Conservation (phyloP, 1,140 invertebrate species). For the Lordiphosa mommai region DNA sequence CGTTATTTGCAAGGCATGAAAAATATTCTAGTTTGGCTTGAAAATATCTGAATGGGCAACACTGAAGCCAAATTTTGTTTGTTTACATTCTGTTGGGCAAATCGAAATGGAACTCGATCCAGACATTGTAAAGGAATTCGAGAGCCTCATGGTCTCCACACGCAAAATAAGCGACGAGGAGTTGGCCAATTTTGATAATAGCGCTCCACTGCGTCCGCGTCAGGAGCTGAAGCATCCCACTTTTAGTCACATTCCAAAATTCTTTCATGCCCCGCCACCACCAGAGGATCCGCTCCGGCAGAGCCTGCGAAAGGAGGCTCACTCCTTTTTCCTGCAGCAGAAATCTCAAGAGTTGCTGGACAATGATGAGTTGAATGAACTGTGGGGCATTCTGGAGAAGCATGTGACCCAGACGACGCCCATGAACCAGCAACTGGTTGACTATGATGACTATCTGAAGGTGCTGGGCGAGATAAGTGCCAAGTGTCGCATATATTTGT, state of each 20-base stretch:
- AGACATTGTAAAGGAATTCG: conserved; percentile 30
- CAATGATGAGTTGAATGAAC: conserved; percentile 91
- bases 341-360: conserved; percentile 90
- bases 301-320: conserved; percentile 92
- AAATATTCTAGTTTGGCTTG: too few species aligned
- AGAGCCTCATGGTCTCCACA: conserved; percentile 25
- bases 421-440: conserved; percentile 90
- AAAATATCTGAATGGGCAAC: too few species aligned
- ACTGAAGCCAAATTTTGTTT: not conserved
- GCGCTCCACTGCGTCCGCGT: conserved; percentile 10
- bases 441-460: conserved; percentile 91
- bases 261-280: conserved; percentile 88
- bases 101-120: conserved; percentile 51
- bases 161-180: conserved; percentile 15
- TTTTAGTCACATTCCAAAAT: conserved; percentile 85
- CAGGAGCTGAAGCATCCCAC: conserved; percentile 36
- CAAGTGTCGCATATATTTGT: conserved; percentile 90
- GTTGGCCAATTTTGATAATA: conserved; percentile 27
- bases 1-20: too few species aligned
- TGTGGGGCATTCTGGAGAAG: conserved; percentile 91
- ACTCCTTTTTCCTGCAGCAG: conserved; percentile 91
- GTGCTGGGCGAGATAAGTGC: conserved; percentile 85
- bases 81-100: not conserved
- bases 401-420: conserved; percentile 86
- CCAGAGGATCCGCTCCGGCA: conserved; percentile 88